phyloP scores from a whole-genome alignment of 2,797 vertebrate species.

The Cossypha dichroa region DNA sequence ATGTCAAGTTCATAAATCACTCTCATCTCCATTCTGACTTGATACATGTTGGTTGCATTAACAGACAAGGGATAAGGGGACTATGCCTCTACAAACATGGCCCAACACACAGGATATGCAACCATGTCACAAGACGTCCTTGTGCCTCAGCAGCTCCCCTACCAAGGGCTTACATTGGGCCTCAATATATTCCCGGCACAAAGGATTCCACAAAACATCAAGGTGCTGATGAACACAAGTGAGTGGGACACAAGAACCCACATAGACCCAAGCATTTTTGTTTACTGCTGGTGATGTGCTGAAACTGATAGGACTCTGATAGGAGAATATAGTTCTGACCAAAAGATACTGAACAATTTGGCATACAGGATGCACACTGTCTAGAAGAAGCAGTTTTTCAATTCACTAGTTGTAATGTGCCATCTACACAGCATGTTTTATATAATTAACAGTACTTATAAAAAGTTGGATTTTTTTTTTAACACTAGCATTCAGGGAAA shows the following conservation, averaged over 20 bases:
- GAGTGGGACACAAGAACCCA: background rate
- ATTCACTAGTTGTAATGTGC: background rate
- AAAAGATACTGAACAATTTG: constrained; percentile 47
- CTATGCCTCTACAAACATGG: fast-evolving
- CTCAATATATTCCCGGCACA: background rate
- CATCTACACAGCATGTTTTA: background rate
- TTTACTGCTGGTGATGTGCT: background rate
- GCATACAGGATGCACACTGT: constrained; percentile 13
- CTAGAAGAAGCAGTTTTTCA: constrained; percentile 12
- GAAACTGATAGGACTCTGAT: background rate
- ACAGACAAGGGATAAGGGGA: background rate
- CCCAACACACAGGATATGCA: background rate
- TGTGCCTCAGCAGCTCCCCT: background rate
- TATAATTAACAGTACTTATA: constrained; percentile 6
- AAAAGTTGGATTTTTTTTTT: background rate
- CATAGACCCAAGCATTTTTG: background rate
- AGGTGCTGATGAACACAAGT: background rate
- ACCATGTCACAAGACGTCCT: background rate
- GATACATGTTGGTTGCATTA: background rate
- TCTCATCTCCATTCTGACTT: background rate
- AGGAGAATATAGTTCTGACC: constrained; percentile 17
- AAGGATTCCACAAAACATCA: background rate
- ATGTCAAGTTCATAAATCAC: background rate
- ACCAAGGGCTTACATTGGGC: background rate
- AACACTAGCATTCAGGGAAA: constrained; percentile 23